These are phyloP conservation scores for Acanthisitta chloris DNA, from an alignment of 2,113 vertebrate species.

Conservation along the genomic window DNA sequence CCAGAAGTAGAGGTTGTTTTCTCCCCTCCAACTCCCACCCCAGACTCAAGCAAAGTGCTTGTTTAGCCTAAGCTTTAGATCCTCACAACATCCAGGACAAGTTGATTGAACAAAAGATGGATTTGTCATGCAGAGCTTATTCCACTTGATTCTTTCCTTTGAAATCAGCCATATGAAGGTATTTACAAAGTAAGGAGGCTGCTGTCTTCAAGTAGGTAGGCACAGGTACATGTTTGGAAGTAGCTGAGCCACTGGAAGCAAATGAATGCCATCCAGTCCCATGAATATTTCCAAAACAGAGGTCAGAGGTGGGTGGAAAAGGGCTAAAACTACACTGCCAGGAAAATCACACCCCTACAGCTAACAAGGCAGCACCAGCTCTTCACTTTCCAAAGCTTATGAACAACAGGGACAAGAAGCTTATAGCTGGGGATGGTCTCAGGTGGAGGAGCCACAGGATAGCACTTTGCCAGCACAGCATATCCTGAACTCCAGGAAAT, in stretches of 20 bases:
- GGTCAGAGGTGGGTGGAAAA: not conserved
- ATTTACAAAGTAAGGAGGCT: not conserved
- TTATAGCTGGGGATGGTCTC: not conserved
- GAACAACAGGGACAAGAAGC: not conserved
- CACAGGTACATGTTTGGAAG: not conserved
- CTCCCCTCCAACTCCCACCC: not conserved
- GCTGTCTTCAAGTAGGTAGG: not conserved
- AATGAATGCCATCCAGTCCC: not conserved
- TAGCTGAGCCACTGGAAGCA: not conserved
- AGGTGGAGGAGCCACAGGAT: not conserved
- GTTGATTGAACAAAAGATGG: not conserved
- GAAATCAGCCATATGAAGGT: not conserved
- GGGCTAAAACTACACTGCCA: not conserved
- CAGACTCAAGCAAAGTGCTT: not conserved
- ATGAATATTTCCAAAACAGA: not conserved
- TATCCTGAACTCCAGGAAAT: not conserved
- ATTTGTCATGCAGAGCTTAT: not conserved
- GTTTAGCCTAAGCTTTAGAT: not conserved
- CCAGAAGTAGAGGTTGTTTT: not conserved
- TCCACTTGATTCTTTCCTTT: not conserved
- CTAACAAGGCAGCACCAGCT: not conserved
- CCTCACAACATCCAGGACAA: not conserved
- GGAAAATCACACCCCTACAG: not conserved
- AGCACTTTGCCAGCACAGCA: not conserved
- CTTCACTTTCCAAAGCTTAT: not conserved